phyloP scores from a whole-genome alignment of 2,797 vertebrate genomes.

The Melanotaenia parkinsoni region DNA sequence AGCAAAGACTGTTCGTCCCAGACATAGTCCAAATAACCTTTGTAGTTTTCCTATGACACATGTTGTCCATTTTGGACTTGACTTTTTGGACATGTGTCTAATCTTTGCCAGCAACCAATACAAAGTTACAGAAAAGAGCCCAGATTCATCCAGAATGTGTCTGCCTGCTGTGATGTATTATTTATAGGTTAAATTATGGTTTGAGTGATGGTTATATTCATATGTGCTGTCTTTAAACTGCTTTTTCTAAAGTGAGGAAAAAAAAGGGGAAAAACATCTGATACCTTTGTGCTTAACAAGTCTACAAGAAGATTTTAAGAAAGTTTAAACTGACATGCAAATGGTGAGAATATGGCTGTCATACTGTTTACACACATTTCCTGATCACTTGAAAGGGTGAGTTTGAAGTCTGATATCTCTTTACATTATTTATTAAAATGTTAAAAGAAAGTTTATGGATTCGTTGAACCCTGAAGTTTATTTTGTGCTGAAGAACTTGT shows the following conservation, averaged over 20 bases:
- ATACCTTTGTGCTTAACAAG: not conserved
- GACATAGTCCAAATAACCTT: not conserved
- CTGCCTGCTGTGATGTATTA: not conserved
- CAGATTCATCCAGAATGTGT: not conserved
- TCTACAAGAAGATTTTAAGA: not conserved
- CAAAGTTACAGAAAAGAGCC: not conserved
- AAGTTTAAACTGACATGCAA: not conserved
- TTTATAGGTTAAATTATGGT: not conserved
- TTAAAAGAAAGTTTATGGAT: not conserved
- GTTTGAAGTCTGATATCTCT: not conserved
- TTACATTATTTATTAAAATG: not conserved
- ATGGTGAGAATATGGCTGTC: not conserved
- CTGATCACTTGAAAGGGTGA: not conserved
- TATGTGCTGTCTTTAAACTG: not conserved
- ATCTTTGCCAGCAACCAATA: no score
- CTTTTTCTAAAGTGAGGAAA: not conserved
- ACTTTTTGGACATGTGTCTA: not conserved
- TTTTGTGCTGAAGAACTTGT: constrained; percentile 31
- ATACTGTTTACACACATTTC: not conserved
- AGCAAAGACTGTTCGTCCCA: not conserved
- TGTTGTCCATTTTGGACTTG: not conserved
- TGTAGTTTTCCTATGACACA: not conserved
- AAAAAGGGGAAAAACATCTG: not conserved
- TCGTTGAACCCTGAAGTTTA: not conserved
- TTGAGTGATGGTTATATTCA: not conserved